Base-by-base conservation (phyloP, 2,888 invertebrate genomes). In the Endotricha flammealis region DNA sequence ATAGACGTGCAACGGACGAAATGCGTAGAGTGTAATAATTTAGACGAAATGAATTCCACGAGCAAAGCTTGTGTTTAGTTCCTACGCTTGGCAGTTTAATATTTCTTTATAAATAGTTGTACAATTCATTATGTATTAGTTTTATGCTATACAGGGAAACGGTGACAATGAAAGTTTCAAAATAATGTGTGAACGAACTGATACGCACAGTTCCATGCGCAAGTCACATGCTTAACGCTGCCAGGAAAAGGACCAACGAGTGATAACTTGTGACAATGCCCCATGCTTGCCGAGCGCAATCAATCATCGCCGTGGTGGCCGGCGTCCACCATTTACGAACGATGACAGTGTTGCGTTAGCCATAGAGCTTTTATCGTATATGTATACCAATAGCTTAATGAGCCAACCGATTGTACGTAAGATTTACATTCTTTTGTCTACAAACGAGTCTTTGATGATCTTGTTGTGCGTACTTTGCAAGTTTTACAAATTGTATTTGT, bases 31-130 rank as follows among this genome's bases (percentile, higher is more conserved):
- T 67, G 61, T 70, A 62, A 52, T 64, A 65, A 59, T 59, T 53
- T 57, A 61, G 53, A 61, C 71, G 60, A 71, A 60, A 52, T 63
- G 54, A 52, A 64, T 58, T 62, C 57, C 65, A 76, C 69, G 76
- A 77, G 80, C 78, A 72, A 75, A 76, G 85, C 85, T 83, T 83
- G 79, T 77, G 76, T 81, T 83, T 77, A 78, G 81, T 86, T 85
- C 79, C 80, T 82, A 80, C 70, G 75, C 71, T 76, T 72, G 62
- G 63, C 76, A 61, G 63, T 57, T 55, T 54, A 47, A 48, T 53
- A 50, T 63, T 61, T 62, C 55, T 54, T 60, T 48, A 51, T 50
- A 57, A 48, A 52, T 49, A 53, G 50, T 38, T 41, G 33, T 39
- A 44, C 44, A 46, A 57, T 54, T 60, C 46, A 51, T 42, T 63